A percentile compares a stretch with the other conserved stretches of the same genome.
These are phyloP conservation scores for Allacma fusca DNA, from an alignment of 2,888 invertebrate species.

Conservation along the genomic window DNA sequence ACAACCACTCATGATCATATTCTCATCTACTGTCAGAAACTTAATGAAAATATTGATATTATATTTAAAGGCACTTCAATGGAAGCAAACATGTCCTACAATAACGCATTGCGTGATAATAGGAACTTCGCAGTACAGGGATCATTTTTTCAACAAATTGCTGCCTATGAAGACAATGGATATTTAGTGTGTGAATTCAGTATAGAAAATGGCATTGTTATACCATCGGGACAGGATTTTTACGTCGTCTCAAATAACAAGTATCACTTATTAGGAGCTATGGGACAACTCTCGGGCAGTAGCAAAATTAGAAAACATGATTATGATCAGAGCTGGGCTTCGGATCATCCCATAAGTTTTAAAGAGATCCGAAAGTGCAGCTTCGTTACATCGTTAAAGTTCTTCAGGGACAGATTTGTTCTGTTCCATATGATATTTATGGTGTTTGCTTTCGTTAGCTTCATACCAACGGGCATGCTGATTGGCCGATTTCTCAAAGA, in stretches of 20 bases:
- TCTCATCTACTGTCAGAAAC: too few relatives aligned
- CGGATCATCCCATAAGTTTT: neutral
- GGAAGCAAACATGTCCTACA: neutral
- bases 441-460: neutral
- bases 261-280: neutral
- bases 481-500: conserved; percentile 21
- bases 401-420: neutral
- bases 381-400: neutral
- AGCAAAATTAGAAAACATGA: too few relatives aligned
- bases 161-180: neutral
- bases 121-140: neutral
- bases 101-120: neutral
- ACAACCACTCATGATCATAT: too few relatives aligned
- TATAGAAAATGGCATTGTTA: neutral
- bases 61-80: neutral
- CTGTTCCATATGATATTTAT: neutral
- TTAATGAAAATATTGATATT: too few relatives aligned
- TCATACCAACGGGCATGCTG: neutral
- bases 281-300: neutral
- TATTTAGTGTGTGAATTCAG: neutral
- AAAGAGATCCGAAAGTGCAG: neutral
- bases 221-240: neutral
- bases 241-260: neutral
- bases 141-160: neutral
- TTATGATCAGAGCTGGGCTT: too few relatives aligned